These are phyloP conservation scores for Brachionus sp. DNA, from an alignment of 1,140 invertebrate genomes.

Conservation along the genomic window DNA sequence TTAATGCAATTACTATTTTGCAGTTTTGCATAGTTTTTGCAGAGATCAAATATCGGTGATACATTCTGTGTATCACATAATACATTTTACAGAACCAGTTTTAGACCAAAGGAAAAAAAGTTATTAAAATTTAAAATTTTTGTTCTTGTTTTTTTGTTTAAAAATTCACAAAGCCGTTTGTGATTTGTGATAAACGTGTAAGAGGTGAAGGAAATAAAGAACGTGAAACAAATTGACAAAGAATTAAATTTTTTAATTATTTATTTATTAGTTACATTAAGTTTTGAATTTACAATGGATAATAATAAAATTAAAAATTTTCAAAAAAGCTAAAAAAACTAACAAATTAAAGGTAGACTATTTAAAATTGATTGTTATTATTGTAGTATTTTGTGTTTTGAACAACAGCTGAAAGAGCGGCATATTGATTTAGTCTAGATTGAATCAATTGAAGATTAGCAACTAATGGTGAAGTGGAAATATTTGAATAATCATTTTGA, in stretches of 20 bases:
- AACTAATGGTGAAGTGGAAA: neutral
- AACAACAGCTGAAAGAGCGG: neutral
- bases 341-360: neutral
- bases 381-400: neutral
- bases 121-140: too few relatives aligned
- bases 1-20: too few relatives aligned
- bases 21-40: too few relatives aligned
- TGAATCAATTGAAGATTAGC: slow-evolving; percentile 3
- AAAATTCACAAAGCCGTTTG: too few relatives aligned
- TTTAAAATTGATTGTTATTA: neutral
- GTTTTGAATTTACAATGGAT: neutral
- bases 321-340: neutral
- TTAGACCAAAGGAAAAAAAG: too few relatives aligned
- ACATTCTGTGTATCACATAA: too few relatives aligned
- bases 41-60: too few relatives aligned
- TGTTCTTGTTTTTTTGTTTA: too few relatives aligned
- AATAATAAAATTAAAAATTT: neutral
- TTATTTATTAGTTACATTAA: neutral
- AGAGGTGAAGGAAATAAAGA: too few relatives aligned
- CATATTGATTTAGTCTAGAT: slow-evolving; percentile 14
- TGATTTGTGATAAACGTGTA: too few relatives aligned
- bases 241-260: neutral
- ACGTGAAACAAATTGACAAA: too few relatives aligned
- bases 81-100: too few relatives aligned
- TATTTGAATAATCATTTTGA: neutral